Evolutionary conservation across 2,888 invertebrate genomes (phyloP).

Genomic region (Spisula solida): DNA sequence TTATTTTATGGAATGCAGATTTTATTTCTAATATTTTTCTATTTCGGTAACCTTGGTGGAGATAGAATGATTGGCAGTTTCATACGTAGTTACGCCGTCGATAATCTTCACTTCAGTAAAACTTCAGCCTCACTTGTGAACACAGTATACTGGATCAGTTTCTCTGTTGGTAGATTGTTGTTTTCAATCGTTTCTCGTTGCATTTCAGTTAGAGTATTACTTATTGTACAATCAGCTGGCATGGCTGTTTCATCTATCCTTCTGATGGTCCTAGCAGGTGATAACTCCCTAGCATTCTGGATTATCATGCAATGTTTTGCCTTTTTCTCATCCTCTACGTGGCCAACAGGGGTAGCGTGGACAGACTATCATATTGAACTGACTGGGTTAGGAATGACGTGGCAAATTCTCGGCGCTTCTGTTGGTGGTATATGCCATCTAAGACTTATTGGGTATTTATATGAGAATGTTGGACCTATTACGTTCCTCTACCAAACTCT

Average conservation of each 20-base stretch:
- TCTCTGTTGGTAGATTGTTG: slow-evolving; percentile 69
- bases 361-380: slow-evolving; percentile 74
- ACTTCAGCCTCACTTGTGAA: slow-evolving; percentile 71
- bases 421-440: slow-evolving; percentile 75
- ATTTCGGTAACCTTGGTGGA: slow-evolving; percentile 70
- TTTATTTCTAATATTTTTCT: slow-evolving; percentile 69
- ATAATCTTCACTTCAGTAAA: slow-evolving; percentile 66
- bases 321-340: slow-evolving; percentile 68
- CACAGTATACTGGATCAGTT: slow-evolving; percentile 76
- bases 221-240: slow-evolving; percentile 64
- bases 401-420: slow-evolving; percentile 69
- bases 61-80: slow-evolving; percentile 76
- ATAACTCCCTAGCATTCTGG: slow-evolving; percentile 69
- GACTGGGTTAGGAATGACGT: slow-evolving; percentile 72
- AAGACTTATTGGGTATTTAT: slow-evolving; percentile 74
- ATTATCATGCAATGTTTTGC: slow-evolving; percentile 68
- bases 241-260: slow-evolving; percentile 59
- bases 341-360: slow-evolving; percentile 77
- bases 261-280: slow-evolving; percentile 67
- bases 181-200: slow-evolving; percentile 68
- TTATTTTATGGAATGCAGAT: slow-evolving; percentile 67
- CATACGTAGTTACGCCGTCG: slow-evolving; percentile 75
- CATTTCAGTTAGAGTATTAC: slow-evolving; percentile 65
- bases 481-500: slow-evolving; percentile 71
- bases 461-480: slow-evolving; percentile 68